Percentiles rank a stretch among this genome's conserved stretches.
phyloP scores from a whole-genome alignment of 2,113 vertebrate genomes.

The Paratilapia polleni region DNA sequence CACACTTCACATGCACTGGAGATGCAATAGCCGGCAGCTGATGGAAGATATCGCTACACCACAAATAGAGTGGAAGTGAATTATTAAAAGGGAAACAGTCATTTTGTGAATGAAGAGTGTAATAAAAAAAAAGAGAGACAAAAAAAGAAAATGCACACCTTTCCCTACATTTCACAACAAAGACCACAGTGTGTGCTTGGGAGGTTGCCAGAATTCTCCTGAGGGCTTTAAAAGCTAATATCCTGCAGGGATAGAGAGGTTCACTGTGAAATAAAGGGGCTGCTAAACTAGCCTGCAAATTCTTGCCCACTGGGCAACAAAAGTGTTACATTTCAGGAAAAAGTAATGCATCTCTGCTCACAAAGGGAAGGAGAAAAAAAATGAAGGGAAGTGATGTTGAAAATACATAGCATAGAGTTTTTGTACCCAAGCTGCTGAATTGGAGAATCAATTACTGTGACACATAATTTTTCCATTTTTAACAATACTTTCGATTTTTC shows the following conservation, averaged over 20 bases:
- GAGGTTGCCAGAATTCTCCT: conserved; percentile 19
- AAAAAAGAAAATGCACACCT: neutral
- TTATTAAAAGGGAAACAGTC: conserved; percentile 60
- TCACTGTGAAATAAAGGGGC: conserved; percentile 60
- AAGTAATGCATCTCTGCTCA: conserved; percentile 15
- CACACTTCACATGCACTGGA: conserved; percentile 22
- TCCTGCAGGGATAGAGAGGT: conserved; percentile 56
- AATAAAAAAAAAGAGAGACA: conserved; percentile 16
- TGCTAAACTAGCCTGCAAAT: conserved; percentile 55
- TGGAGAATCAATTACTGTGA: neutral
- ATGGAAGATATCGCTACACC: conserved; percentile 44
- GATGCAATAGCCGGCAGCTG: conserved; percentile 35
- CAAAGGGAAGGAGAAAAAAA: neutral
- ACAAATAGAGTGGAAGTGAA: conserved; percentile 57
- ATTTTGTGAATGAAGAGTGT: conserved; percentile 63
- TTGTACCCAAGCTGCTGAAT: neutral
- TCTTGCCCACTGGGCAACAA: conserved; percentile 39
- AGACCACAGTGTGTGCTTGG: conserved; percentile 3
- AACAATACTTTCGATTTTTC: neutral
- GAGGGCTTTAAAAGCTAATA: conserved; percentile 65
- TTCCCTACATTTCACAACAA: conserved; percentile 35
- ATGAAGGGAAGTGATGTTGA: neutral
- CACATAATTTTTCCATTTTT: conserved; percentile 4
- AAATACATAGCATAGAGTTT: conserved; percentile 1
- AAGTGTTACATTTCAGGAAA: conserved; percentile 14